These are phyloP conservation scores for Cephus cinctus DNA, from an alignment of 1,140 invertebrate genomes.

Conservation along the genomic window DNA sequence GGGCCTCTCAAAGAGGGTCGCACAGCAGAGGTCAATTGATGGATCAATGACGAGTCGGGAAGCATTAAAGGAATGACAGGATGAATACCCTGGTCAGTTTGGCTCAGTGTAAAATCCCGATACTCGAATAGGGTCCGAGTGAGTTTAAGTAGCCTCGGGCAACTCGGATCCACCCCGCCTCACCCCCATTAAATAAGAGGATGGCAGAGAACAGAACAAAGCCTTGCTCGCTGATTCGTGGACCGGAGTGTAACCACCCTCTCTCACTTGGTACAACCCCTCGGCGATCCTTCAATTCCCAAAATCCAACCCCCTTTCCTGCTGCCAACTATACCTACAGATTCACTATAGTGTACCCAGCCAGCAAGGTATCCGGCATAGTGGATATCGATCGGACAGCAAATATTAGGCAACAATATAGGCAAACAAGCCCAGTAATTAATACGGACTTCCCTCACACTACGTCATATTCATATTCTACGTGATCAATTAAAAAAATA, in stretches of 20 bases:
- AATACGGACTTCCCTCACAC: conserved; percentile 15
- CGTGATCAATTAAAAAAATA: conserved; percentile 7
- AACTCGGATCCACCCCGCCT: conserved; percentile 17
- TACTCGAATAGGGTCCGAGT: too few species aligned
- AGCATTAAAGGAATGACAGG: too few species aligned
- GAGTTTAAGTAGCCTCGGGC: conserved; percentile 31
- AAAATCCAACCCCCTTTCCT: conserved; percentile 16
- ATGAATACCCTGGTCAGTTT: too few species aligned
- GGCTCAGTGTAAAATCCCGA: too few species aligned
- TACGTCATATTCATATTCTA: conserved; percentile 14
- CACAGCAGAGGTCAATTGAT: not conserved
- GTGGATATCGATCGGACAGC: conserved; percentile 32
- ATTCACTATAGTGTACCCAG: conserved; percentile 1
- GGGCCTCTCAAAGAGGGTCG: too few species aligned
- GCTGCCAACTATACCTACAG: conserved; percentile 1
- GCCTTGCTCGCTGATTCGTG: conserved; percentile 29
- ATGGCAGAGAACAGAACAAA: conserved; percentile 31
- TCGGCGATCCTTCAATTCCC: conserved; percentile 29
- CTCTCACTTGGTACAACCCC: conserved; percentile 4
- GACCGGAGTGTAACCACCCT: conserved; percentile 31
- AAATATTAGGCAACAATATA: conserved; percentile 41
- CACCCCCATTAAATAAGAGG: conserved; percentile 2
- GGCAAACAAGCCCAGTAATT: conserved; percentile 28
- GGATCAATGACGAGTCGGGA: too few species aligned
- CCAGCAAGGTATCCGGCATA: not conserved